Conservation (phyloP, 2,888 invertebrate species). For the Stenotaenia linearis region DNA sequence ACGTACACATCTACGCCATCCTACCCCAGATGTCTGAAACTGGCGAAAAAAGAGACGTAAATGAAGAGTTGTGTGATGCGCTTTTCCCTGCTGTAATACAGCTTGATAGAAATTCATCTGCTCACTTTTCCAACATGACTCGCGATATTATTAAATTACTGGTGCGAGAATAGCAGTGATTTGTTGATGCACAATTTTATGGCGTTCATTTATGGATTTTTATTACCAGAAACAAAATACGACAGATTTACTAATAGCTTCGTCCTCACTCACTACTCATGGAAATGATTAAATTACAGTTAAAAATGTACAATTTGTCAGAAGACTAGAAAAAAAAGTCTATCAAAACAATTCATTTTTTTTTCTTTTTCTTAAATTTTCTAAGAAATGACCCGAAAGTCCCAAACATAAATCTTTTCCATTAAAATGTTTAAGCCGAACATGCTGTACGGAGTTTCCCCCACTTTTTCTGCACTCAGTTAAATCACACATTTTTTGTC, state of each 20-base stretch:
- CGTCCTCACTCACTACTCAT: background rate
- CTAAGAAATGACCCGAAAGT: background rate
- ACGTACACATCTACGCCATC: background rate
- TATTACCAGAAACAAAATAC: background rate
- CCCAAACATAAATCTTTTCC: background rate
- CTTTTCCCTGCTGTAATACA: background rate
- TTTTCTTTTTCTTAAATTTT: too few relatives aligned
- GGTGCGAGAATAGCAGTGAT: background rate
- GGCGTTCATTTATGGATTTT: background rate
- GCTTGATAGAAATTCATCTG: slow-evolving; percentile 4
- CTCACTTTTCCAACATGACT: background rate
- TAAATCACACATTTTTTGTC: background rate
- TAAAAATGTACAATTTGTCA: too few relatives aligned
- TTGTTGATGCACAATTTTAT: background rate
- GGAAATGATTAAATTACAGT: too few relatives aligned
- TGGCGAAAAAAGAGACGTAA: background rate
- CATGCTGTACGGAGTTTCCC: background rate
- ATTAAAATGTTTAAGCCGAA: background rate
- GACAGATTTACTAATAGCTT: background rate
- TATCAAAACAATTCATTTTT: too few relatives aligned
- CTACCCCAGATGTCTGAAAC: background rate
- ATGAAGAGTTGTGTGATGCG: background rate
- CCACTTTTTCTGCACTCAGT: background rate
- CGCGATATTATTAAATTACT: background rate
- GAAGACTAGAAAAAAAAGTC: too few relatives aligned